These are phyloP conservation scores for Nephotettix cincticeps DNA, from an alignment of 1,140 invertebrate genomes.

Conservation along the genomic window DNA sequence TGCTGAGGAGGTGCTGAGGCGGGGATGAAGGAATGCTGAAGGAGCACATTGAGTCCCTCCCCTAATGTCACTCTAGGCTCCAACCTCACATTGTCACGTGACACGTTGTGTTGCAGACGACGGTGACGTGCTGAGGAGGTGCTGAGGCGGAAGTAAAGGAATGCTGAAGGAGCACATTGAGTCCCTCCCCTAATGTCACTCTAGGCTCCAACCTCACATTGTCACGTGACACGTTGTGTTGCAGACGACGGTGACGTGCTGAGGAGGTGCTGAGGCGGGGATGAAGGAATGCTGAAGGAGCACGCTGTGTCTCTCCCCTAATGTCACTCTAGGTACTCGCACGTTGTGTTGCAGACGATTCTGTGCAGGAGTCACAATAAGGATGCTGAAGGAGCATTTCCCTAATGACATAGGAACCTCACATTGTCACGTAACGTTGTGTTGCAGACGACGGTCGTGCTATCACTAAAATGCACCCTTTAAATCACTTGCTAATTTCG, in stretches of 20 bases:
- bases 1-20: neutral
- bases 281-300: slow-evolving; percentile 9
- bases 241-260: neutral
- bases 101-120: no score
- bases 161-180: slow-evolving; percentile 11
- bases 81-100: no score
- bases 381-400: neutral
- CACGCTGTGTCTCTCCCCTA: neutral
- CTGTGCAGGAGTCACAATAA: neutral
- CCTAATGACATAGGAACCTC: no score
- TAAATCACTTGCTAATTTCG: no score
- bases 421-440: no score
- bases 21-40: slow-evolving; percentile 9
- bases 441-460: no score
- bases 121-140: no score
- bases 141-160: neutral
- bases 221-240: neutral
- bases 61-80: neutral
- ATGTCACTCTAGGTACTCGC: neutral
- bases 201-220: neutral
- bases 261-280: neutral
- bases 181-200: neutral
- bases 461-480: no score
- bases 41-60: neutral
- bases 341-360: neutral